These are phyloP conservation scores for Machimus atricapillus DNA, from an alignment of 2,888 invertebrate species.

Conservation along the genomic window DNA sequence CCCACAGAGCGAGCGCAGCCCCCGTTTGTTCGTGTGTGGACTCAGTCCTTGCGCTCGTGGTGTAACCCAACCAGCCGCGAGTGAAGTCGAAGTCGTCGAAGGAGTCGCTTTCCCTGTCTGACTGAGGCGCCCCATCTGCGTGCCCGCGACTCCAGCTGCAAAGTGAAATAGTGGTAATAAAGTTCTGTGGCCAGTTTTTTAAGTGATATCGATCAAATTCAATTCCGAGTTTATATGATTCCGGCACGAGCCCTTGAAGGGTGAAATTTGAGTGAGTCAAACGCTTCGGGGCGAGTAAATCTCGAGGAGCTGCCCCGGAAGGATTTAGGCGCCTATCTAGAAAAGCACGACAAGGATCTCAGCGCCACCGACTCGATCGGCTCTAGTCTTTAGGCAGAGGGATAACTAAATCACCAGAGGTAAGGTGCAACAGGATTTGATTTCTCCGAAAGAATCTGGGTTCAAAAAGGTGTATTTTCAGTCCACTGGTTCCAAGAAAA, in stretches of 20 bases:
- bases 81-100: neutral
- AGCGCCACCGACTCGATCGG: neutral
- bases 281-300: neutral
- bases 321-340: neutral
- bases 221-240: slow-evolving; percentile 4
- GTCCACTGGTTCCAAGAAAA: neutral
- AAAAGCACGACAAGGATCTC: neutral
- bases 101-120: slow-evolving; percentile 3
- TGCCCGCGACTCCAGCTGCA: slow-evolving; percentile 5
- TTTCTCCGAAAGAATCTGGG: neutral
- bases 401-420: neutral
- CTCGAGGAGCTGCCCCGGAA: neutral
- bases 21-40: neutral
- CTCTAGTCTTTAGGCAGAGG: neutral
- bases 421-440: neutral
- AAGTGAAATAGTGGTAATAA: slow-evolving; percentile 20
- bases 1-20: neutral
- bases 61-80: neutral
- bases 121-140: neutral
- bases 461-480: neutral
- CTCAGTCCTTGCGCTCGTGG: neutral
- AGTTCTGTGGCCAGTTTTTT: slow-evolving; percentile 15
- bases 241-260: neutral
- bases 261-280: neutral
- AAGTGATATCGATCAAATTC: slow-evolving; percentile 23